Evolutionary conservation across 2,113 vertebrate species (phyloP), one percentile per base, ranked within the genome.

Genomic region (Aptenodytes patagonicus): DNA sequence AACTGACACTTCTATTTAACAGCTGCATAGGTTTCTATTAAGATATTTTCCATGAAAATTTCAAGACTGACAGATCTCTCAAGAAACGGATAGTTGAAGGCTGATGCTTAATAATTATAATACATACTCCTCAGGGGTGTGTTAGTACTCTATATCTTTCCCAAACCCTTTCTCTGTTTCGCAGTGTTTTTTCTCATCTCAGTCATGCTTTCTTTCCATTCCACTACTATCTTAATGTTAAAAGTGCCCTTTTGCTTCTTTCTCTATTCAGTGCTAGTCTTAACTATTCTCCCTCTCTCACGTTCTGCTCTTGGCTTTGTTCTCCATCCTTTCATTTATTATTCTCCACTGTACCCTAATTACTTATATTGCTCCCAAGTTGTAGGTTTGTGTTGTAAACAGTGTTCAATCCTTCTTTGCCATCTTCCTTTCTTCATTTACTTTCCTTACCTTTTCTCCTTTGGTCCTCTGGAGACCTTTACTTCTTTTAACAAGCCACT

Each of bases 401-500:
- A 92, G 71, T 28, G 40, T 83, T 95, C 75, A 88, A 21, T 91
- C 57, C 69, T 75, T 95, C 47, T 52, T 40, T 81, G 42, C 51
- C 40, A 52, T 70, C 68, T 89, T 83, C 47, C 64, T 77, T 89
- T 52, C 80, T 75, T 79, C 65, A 36, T 96, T 94, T 61, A 36
- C 65, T 96, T 86, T 26, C 49, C 69, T 57, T 85, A 79, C 73
- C 61, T 95, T 84, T 91, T 82, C 69, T 84, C 47, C 36, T 69
- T 28, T 65, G 28, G 34, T 40, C 36, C 72, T 57, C 76, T 87
- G 52, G 88, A 95, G 96, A 62, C 65, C 52, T 65, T 87, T 81
- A 54, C 44, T 87, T 93, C 80, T 95, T 92, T 87, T 95, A 95
- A 93, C 58, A 91, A 94, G 77, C 34, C 52, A 79, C 83, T 85